A percentile compares a stretch with the other conserved stretches of the same genome.
Evolutionary conservation across 2,797 vertebrate genomes (phyloP).

Genomic region (Morelia viridis): DNA sequence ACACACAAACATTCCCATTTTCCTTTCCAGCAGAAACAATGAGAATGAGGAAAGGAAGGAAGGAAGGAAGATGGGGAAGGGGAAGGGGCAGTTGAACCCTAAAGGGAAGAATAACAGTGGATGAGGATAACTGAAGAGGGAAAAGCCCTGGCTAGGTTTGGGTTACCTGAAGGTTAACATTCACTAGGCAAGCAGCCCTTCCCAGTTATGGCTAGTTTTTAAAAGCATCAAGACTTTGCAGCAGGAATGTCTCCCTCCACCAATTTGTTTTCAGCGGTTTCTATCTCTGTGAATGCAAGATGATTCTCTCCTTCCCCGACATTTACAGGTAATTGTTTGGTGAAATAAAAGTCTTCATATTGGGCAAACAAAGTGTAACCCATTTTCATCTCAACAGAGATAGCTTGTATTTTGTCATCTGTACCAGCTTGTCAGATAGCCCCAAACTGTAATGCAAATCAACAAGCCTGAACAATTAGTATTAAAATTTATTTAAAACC

Average conservation of each 20-base stretch:
- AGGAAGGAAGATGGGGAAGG: background rate
- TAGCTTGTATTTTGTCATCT: background rate
- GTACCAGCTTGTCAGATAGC: background rate
- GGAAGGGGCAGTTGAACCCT: background rate
- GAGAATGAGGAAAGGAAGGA: too few species aligned
- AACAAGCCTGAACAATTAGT: slow-evolving; percentile 24
- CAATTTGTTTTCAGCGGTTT: background rate
- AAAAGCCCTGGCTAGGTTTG: background rate
- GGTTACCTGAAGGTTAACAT: background rate
- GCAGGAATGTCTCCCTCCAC: background rate
- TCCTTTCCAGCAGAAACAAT: background rate
- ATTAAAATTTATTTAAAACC: slow-evolving; percentile 41
- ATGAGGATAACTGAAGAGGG: background rate
- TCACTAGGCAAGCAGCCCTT: background rate
- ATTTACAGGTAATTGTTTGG: background rate
- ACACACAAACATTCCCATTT: too few species aligned
- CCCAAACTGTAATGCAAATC: slow-evolving; percentile 6
- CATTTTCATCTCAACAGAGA: background rate
- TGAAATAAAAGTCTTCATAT: background rate
- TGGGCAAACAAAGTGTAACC: background rate
- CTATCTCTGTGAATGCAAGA: background rate
- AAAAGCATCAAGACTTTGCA: background rate
- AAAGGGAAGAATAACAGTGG: background rate
- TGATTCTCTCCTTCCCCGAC: background rate
- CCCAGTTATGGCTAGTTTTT: background rate